Evolutionary conservation across 2,888 invertebrate species (phyloP).

Genomic region (Muscina levida): DNA sequence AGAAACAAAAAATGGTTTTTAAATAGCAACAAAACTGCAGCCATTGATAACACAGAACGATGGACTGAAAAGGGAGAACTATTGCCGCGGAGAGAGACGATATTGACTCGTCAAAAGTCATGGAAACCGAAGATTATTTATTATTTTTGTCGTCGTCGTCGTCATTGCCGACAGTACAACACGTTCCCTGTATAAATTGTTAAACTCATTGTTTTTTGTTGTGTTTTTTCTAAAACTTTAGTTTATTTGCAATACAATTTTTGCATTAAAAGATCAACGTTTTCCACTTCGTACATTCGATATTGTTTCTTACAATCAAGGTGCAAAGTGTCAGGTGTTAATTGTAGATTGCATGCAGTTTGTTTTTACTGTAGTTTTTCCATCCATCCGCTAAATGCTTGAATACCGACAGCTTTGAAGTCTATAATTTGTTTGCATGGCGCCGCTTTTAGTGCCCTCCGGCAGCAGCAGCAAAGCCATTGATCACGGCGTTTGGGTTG

Average conservation of each 20-base stretch:
- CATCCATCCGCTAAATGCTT: no score
- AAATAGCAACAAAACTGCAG: neutral
- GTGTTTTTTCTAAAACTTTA: neutral
- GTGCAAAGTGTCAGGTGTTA: constrained; percentile 57
- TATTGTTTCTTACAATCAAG: constrained; percentile 46
- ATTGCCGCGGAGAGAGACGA: neutral
- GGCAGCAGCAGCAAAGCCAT: neutral
- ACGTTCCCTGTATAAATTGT: constrained; percentile 29
- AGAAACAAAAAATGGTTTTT: constrained; percentile 19
- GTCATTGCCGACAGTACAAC: constrained; percentile 13
- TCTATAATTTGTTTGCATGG: constrained; percentile 53
- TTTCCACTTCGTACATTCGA: no score
- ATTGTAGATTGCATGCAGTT: constrained; percentile 46
- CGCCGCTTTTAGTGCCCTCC: constrained; percentile 47
- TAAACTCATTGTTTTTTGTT: neutral
- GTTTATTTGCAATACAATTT: constrained; percentile 8
- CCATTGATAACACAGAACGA: neutral
- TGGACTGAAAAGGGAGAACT: neutral
- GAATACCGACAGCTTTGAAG: constrained; percentile 43
- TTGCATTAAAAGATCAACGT: constrained; percentile 19
- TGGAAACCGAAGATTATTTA: neutral
- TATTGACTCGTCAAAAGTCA: neutral
- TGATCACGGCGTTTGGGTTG: no score
- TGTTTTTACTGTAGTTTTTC: constrained; percentile 18
- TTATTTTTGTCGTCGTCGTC: neutral